Conservation (phyloP, 1,140 invertebrate species). For the Dryas iulia region DNA sequence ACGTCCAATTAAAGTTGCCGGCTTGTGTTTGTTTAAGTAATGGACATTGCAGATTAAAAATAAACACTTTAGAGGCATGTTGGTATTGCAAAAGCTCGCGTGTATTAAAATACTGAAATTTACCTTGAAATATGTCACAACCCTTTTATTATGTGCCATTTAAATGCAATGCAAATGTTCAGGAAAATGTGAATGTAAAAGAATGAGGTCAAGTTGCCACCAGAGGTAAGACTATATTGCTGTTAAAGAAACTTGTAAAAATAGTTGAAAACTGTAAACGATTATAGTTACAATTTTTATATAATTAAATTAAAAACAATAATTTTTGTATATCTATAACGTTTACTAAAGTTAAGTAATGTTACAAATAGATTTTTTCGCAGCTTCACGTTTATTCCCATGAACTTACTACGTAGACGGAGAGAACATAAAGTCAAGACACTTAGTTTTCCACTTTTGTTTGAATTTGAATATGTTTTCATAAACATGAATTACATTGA, state of each 20-base stretch:
- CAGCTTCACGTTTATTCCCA: too few relatives aligned
- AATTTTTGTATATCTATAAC: too few relatives aligned
- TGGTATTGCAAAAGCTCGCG: constrained; percentile 22
- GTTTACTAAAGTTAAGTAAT: too few relatives aligned
- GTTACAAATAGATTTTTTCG: too few relatives aligned
- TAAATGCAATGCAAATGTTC: constrained; percentile 12
- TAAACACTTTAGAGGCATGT: constrained; percentile 28
- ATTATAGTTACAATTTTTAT: too few relatives aligned
- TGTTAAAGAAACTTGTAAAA: not conserved
- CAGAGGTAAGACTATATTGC: not conserved
- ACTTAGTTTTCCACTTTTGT: too few relatives aligned
- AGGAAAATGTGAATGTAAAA: constrained; percentile 5
- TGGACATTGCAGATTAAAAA: constrained; percentile 32
- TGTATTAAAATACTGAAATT: constrained; percentile 19
- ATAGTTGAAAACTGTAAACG: not conserved
- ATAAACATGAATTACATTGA: too few relatives aligned
- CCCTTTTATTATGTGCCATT: constrained; percentile 13
- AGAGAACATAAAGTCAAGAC: too few relatives aligned
- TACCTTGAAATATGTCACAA: constrained; percentile 20
- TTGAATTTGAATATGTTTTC: too few relatives aligned
- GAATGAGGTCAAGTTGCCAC: constrained; percentile 17
- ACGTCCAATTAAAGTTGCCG: constrained; percentile 27
- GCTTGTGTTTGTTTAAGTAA: constrained; percentile 27
- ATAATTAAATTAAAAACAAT: too few relatives aligned
- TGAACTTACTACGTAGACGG: too few relatives aligned